Evolutionary conservation across 2,113 vertebrate species (phyloP).

Genomic region (Podarcis raffonei): DNA sequence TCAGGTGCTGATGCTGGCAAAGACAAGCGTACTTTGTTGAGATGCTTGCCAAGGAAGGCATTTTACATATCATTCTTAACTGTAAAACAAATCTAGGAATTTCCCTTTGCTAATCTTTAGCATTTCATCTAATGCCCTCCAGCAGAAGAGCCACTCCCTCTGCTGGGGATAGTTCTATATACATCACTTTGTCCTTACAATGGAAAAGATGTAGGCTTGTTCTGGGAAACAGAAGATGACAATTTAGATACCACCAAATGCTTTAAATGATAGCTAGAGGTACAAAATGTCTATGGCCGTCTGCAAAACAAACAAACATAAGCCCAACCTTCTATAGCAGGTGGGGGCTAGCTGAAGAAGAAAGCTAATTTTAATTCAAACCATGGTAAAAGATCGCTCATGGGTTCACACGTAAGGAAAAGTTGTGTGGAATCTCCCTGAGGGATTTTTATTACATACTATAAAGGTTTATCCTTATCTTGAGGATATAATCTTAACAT

Average conservation of each 20-base stretch:
- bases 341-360: background rate
- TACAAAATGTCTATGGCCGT: background rate
- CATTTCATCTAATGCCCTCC: constrained; percentile 14
- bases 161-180: constrained; percentile 60
- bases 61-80: background rate
- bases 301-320: background rate
- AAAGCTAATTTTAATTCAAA: background rate
- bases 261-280: rapidly evolving
- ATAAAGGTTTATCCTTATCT: background rate
- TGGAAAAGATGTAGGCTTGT: background rate
- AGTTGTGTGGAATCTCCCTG: too few relatives aligned
- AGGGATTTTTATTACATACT: background rate
- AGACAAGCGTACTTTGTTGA: background rate
- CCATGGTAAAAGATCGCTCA: background rate
- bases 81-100: constrained; percentile 36
- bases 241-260: background rate
- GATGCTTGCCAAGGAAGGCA: background rate
- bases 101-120: constrained; percentile 27
- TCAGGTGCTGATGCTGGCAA: background rate
- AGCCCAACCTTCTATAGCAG: background rate
- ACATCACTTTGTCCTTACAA: constrained; percentile 23
- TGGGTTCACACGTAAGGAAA: background rate
- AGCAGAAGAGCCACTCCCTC: constrained; percentile 61
- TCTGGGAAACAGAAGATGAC: background rate
- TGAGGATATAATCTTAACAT: background rate